Percentiles rank a stretch among this genome's conserved stretches.
Conservation (phyloP, 2,888 invertebrate species). For the Oscheius sp. region DNA sequence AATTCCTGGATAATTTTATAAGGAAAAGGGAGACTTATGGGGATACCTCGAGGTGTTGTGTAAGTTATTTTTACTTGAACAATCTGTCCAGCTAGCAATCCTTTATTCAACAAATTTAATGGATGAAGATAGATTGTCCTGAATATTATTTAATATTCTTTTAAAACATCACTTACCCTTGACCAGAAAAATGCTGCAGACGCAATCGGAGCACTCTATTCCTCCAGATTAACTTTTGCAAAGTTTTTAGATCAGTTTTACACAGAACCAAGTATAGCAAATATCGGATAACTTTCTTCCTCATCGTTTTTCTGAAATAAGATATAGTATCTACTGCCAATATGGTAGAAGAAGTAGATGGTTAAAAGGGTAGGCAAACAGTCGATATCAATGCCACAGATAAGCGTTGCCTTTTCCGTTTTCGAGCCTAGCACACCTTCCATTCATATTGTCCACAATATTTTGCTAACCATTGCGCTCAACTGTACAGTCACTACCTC, state of each 20-base stretch:
- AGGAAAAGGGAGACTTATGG: background rate
- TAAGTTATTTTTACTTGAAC: constrained; percentile 41
- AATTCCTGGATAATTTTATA: background rate
- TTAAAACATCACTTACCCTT: constrained; percentile 19
- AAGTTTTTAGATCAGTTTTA: background rate
- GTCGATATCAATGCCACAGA: constrained; percentile 5
- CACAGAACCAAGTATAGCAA: constrained; percentile 16
- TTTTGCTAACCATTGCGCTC: too few relatives aligned
- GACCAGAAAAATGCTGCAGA: constrained; percentile 7
- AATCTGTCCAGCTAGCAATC: constrained; percentile 42
- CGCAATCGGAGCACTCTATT: background rate
- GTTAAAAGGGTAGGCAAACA: background rate
- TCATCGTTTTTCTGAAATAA: constrained; percentile 15
- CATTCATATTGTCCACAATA: background rate
- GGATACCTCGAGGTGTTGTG: constrained; percentile 12
- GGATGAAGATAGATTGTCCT: constrained; percentile 43
- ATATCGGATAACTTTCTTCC: background rate
- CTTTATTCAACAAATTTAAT: constrained; percentile 39
- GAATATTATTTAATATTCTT: background rate
- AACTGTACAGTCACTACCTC: too few relatives aligned
- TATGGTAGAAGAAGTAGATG: too few relatives aligned
- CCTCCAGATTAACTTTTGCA: constrained; percentile 25
- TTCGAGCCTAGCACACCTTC: constrained; percentile 8
- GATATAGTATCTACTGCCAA: too few relatives aligned
- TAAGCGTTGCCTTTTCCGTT: constrained; percentile 28